Conservation (phyloP, 2,888 invertebrate genomes). For the Brenthis daphne region DNA sequence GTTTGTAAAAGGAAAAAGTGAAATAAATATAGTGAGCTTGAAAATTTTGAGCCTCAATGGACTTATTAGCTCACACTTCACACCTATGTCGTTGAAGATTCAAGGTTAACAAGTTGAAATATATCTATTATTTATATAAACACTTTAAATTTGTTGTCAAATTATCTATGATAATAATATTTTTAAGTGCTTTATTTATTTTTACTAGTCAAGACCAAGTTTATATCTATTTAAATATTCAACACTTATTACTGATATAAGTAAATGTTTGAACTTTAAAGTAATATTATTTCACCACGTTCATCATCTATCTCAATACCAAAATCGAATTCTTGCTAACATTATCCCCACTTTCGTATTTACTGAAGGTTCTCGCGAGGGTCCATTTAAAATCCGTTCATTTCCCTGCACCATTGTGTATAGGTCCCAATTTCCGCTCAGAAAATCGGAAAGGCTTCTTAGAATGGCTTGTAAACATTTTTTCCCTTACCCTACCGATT, state of each 20-base stretch:
- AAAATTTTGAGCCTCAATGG: slow-evolving; percentile 40
- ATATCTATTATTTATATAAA: not conserved
- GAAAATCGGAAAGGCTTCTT: slow-evolving; percentile 45
- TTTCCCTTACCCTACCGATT: slow-evolving; percentile 63
- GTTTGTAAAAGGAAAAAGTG: slow-evolving; percentile 43
- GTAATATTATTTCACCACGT: too few species aligned
- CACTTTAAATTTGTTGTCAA: not conserved
- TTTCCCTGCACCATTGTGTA: slow-evolving; percentile 40
- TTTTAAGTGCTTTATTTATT: not conserved
- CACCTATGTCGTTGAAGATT: slow-evolving; percentile 48
- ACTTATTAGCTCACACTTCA: slow-evolving; percentile 51
- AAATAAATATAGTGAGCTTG: slow-evolving; percentile 42
- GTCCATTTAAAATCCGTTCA: slow-evolving; percentile 39
- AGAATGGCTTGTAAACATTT: slow-evolving; percentile 66
- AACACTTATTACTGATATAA: too few species aligned
- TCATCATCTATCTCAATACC: slow-evolving; percentile 5
- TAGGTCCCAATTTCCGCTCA: slow-evolving; percentile 41
- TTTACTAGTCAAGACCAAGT: too few species aligned
- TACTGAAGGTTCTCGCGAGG: slow-evolving; percentile 31
- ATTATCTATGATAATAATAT: not conserved
- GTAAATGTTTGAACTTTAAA: too few species aligned
- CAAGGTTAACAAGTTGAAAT: slow-evolving; percentile 28
- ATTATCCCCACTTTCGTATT: slow-evolving; percentile 21
- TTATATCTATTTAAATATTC: too few species aligned
- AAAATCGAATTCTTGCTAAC: slow-evolving; percentile 20